Evolutionary conservation across 2,797 vertebrate genomes (phyloP).

Genomic region (Thamnophis elegans): DNA sequence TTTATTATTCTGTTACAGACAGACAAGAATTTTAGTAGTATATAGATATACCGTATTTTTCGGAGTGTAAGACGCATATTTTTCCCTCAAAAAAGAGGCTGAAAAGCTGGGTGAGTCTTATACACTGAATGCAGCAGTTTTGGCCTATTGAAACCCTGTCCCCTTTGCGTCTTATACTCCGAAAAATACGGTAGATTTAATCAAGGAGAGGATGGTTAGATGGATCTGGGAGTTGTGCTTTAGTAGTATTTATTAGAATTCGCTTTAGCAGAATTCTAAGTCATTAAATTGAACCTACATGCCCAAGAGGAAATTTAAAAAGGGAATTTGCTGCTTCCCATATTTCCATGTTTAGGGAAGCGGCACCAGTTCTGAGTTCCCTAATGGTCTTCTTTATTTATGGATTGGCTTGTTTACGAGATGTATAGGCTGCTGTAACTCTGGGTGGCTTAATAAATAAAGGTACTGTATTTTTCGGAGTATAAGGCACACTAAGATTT

Average conservation of each 20-base stretch:
- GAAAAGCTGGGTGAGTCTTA: no score
- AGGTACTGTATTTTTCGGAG: no score
- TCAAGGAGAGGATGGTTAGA: neutral
- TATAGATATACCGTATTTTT: no score
- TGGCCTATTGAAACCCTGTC: no score
- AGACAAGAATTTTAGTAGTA: no score
- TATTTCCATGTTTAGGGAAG: neutral
- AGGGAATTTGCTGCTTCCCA: neutral
- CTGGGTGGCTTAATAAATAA: neutral
- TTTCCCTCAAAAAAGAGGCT: no score
- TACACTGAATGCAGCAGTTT: no score
- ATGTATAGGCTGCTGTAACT: neutral
- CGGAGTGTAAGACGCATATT: no score
- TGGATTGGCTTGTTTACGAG: neutral
- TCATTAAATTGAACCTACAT: neutral
- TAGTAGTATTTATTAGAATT: neutral
- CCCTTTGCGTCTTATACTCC: no score
- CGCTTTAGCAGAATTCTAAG: no score
- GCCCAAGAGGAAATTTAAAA: neutral
- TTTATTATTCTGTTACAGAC: no score
- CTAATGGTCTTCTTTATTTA: neutral
- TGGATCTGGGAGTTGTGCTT: neutral
- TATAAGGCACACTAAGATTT: no score
- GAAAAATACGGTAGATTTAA: neutral
- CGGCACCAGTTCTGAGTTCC: neutral